A percentile compares a stretch with the other conserved stretches of the same genome.
Evolutionary conservation across 2,113 vertebrate genomes (phyloP).

Genomic region (Raja brachyura): DNA sequence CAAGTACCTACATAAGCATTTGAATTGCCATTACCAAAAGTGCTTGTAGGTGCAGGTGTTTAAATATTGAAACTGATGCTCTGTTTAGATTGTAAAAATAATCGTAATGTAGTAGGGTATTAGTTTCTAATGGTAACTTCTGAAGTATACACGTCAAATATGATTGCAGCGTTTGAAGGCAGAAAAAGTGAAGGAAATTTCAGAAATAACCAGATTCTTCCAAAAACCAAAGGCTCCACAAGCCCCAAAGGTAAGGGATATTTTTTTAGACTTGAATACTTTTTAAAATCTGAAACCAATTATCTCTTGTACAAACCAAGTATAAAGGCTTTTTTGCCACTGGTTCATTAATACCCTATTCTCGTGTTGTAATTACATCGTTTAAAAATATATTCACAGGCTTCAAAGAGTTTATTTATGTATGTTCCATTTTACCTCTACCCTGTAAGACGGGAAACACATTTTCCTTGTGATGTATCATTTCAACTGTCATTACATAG

Average conservation of each 20-base stretch:
- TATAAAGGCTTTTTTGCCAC: neutral
- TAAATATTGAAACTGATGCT: neutral
- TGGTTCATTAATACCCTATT: neutral
- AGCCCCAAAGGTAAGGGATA: constrained; percentile 75
- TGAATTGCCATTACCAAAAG: no score
- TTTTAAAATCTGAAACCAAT: neutral
- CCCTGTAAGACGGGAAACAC: neutral
- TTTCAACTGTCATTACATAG: neutral
- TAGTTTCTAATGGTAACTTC: neutral
- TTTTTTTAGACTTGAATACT: neutral
- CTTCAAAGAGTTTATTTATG: neutral
- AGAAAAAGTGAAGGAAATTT: constrained; percentile 61
- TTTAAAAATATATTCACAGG: neutral
- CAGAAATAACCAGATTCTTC: constrained; percentile 88
- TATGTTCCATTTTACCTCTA: neutral
- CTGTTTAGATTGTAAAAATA: neutral
- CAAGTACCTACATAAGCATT: no score
- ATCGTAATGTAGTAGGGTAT: neutral
- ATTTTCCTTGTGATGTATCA: neutral
- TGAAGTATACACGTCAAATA: neutral
- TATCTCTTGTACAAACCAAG: neutral
- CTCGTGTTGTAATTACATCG: neutral
- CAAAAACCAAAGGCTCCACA: constrained; percentile 86
- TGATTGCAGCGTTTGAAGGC: constrained; percentile 78
- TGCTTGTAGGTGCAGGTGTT: no score